Percentiles rank a stretch among this genome's conserved stretches.
Conservation (phyloP, 2,888 invertebrate genomes). For the Polietes domitor region DNA sequence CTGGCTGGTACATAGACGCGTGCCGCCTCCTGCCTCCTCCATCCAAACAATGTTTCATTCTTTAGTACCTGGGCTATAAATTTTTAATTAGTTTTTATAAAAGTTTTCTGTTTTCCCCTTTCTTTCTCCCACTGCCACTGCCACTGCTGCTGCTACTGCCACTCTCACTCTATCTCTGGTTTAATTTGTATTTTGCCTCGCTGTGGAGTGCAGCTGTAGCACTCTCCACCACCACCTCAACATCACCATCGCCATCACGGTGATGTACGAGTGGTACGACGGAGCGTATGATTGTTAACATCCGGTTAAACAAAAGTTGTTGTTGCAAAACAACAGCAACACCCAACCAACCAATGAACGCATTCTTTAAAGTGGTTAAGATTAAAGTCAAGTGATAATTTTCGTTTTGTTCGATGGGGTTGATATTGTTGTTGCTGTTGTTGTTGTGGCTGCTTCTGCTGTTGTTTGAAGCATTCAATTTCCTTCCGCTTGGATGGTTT, state of each 20-base stretch:
- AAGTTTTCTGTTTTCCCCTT: conserved; percentile 45
- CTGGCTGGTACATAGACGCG: background rate
- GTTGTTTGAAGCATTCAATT: background rate
- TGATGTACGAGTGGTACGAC: conserved; percentile 40
- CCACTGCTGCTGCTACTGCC: too few species aligned
- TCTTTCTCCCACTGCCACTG: conserved; percentile 22
- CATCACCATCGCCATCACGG: too few species aligned
- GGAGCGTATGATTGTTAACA: conserved; percentile 47
- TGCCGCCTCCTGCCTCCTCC: too few species aligned
- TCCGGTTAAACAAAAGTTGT: conserved; percentile 44
- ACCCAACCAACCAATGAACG: conserved; percentile 36
- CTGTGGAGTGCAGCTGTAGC: conserved; percentile 19
- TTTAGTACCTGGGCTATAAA: conserved; percentile 67
- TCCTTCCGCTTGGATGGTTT: conserved; percentile 26
- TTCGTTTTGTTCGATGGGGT: conserved; percentile 1
- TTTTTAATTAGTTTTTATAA: conserved; percentile 71
- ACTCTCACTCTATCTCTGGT: background rate
- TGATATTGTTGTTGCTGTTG: background rate
- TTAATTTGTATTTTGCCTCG: background rate
- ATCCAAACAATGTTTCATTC: conserved; percentile 54
- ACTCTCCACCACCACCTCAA: too few species aligned
- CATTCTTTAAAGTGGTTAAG: conserved; percentile 42
- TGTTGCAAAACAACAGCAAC: conserved; percentile 20
- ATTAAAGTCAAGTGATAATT: conserved; percentile 41
- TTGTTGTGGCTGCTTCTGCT: background rate